Base-by-base conservation (phyloP, 2,888 invertebrate genomes). In the Emmelina monodactyla region DNA sequence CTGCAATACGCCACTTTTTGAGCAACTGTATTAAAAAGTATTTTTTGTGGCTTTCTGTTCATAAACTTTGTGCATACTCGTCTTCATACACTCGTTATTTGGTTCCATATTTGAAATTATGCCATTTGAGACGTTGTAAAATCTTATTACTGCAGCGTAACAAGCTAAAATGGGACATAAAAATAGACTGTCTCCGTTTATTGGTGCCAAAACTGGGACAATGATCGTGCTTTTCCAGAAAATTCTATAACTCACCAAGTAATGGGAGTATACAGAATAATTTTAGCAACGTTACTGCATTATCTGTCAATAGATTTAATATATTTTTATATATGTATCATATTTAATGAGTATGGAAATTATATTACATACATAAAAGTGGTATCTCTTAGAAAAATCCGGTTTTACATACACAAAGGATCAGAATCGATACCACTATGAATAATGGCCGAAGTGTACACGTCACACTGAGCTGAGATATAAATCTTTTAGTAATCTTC, bases 401-500 rank as follows among this genome's bases (percentile, higher is more conserved):
- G n/a, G n/a, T n/a, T 25, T n/a, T 25, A n/a, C 25, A 25, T 25
- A 25, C 11, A 25, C 6, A 25, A 25, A 25, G 25, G 25, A 25
- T n/a, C 25, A 25, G 11, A 25, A 25, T 25, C 25, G 6, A 11
- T 25, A 25, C 25, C 25, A n/a, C 44, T 57, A 62, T 78, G 75
- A 79, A 69, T 72, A 75, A 76, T 71, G 65, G 65, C 51, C 46
- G 49, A 51, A 62, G 59, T 61, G 56, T 56, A 58, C 53, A 57
- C 63, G 58, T 64, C 58, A 60, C 58, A 56, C 56, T 53, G 59
- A 57, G 53, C 55, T 52, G 49, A 62, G 65, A 70, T 66, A 76
- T 79, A 79, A 75, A 78, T 78, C 76, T 72, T 70, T 62, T 60
- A 61, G 62, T 72, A 75, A 75, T 75, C 54, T 50, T 45, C 25